A percentile compares a stretch with the other conserved stretches of the same genome.
Conservation (phyloP, 2,113 vertebrate species). For the Pedetes capensis region DNA sequence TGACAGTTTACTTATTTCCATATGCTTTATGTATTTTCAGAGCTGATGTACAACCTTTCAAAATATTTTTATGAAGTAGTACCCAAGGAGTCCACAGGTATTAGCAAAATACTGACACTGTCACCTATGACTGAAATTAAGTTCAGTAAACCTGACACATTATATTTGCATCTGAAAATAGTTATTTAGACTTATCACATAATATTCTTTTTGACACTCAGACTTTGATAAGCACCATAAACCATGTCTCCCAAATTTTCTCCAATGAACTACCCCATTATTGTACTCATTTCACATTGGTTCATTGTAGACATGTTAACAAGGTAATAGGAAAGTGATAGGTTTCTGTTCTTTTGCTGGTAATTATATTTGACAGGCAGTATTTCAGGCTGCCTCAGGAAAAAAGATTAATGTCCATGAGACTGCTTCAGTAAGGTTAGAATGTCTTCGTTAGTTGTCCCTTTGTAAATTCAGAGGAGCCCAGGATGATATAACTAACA, state of each 20-base stretch:
- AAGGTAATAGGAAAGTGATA: constrained; percentile 14
- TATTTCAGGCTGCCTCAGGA: constrained; percentile 8
- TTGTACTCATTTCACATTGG: not conserved
- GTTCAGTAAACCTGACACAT: not conserved
- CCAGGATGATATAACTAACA: not conserved
- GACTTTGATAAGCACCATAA: not conserved
- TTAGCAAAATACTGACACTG: constrained; percentile 27
- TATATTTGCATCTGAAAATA: constrained; percentile 42
- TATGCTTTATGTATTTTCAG: not conserved
- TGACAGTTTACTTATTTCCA: not conserved
- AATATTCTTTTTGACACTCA: constrained; percentile 33
- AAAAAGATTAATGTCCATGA: not conserved
- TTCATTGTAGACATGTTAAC: constrained; percentile 2
- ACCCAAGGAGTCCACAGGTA: constrained; percentile 15
- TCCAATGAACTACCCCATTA: not conserved
- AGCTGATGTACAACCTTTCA: constrained; percentile 2
- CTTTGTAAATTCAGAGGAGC: not conserved
- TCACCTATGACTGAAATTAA: constrained; percentile 49
- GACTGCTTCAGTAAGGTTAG: not conserved
- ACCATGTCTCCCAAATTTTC: not conserved
- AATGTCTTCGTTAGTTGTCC: constrained; percentile 35
- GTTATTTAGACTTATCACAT: constrained; percentile 27
- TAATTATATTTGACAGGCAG: constrained; percentile 47
- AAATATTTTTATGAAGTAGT: constrained; percentile 5
- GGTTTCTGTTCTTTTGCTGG: constrained; percentile 31